Percentiles rank a stretch among this genome's conserved stretches.
Evolutionary conservation across 1,140 invertebrate species (phyloP).

Genomic region (Hylyphantes graminicola): DNA sequence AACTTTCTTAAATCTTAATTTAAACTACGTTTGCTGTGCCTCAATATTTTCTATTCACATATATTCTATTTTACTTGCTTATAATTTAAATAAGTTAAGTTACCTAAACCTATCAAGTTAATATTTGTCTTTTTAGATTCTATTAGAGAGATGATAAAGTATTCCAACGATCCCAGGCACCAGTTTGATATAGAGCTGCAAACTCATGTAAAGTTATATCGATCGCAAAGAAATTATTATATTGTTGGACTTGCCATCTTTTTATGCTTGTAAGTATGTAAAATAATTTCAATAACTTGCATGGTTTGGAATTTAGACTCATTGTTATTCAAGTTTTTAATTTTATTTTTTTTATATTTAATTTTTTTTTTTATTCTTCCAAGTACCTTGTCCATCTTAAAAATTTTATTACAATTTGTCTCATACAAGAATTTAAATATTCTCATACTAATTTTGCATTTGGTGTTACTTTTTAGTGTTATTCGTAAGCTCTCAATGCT

Average conservation of each 20-base stretch:
- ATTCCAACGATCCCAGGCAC: slow-evolving; percentile 7
- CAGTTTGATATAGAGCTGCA: slow-evolving; percentile 39
- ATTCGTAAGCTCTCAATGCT: slow-evolving; percentile 21
- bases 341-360: background rate
- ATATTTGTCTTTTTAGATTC: slow-evolving; percentile 32
- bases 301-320: background rate
- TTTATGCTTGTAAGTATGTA: slow-evolving; percentile 39
- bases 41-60: too few relatives aligned
- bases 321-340: background rate
- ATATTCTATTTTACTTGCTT: too few relatives aligned
- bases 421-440: background rate
- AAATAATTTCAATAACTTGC: background rate
- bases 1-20: too few relatives aligned
- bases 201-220: slow-evolving; percentile 22
- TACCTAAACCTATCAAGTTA: too few relatives aligned
- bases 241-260: slow-evolving; percentile 42
- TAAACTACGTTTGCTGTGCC: too few relatives aligned
- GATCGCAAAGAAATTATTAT: slow-evolving; percentile 51
- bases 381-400: background rate
- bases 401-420: background rate
- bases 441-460: background rate
- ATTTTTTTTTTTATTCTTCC: background rate
- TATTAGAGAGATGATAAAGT: slow-evolving; percentile 44
- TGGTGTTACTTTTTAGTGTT: slow-evolving; percentile 22
- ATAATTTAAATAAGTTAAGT: too few relatives aligned